Evolutionary conservation across 2,888 invertebrate genomes (phyloP).

Genomic region (Ophion costatus): DNA sequence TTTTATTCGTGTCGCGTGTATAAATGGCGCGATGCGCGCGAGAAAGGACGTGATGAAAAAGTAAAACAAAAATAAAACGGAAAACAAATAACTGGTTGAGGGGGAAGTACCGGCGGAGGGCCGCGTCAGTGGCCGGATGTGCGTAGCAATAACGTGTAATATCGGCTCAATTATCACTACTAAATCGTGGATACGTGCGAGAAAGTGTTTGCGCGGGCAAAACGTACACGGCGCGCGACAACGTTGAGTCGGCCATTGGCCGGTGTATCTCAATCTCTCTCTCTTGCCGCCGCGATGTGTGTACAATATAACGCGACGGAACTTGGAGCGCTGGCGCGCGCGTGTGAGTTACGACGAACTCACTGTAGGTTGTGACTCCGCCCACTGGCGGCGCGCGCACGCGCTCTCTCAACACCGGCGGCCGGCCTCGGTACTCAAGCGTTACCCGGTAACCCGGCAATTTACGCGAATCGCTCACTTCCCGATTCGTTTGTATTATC

Average conservation of each 20-base stretch:
- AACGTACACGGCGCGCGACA: constrained; percentile 75
- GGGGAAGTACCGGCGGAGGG: constrained; percentile 29
- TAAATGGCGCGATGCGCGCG: constrained; percentile 2
- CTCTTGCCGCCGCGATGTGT: not conserved
- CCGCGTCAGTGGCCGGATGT: constrained; percentile 30
- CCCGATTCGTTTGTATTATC: too few relatives aligned
- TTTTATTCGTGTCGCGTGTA: not conserved
- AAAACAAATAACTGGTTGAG: constrained; percentile 17
- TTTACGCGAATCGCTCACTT: not conserved
- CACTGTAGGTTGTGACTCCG: constrained; percentile 5
- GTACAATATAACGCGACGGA: constrained; percentile 17
- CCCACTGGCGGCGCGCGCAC: not conserved
- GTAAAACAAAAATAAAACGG: constrained; percentile 12
- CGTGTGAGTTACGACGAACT: constrained; percentile 8
- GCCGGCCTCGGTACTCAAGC: constrained; percentile 9
- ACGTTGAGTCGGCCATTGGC: constrained; percentile 74
- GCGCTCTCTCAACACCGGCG: not conserved
- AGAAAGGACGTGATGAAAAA: constrained; percentile 7
- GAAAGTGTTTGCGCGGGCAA: constrained; percentile 79
- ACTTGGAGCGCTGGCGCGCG: not conserved
- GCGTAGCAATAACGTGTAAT: constrained; percentile 41
- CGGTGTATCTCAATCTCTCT: constrained; percentile 44
- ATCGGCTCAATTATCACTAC: constrained; percentile 69
- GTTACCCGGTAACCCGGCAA: not conserved
- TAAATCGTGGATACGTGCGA: constrained; percentile 65